These are phyloP conservation scores for Tridacna gigas DNA, from an alignment of 2,888 invertebrate genomes.

Conservation along the genomic window DNA sequence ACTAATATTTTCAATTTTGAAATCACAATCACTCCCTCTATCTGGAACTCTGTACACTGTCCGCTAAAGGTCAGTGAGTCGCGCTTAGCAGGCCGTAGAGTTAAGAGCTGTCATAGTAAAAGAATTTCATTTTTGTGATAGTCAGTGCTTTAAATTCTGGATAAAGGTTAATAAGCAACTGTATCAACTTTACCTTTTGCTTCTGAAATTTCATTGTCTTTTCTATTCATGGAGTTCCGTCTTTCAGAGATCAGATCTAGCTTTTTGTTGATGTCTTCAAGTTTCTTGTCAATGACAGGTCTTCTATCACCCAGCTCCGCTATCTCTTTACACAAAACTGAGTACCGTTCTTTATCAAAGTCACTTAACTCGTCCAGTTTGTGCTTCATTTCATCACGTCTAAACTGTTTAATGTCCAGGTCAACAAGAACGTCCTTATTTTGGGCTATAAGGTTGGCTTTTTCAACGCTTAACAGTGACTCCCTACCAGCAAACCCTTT, in stretches of 20 bases:
- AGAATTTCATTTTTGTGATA: too few relatives aligned
- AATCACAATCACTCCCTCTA: too few relatives aligned
- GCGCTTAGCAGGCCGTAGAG: too few relatives aligned
- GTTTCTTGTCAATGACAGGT: constrained; percentile 69
- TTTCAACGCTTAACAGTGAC: constrained; percentile 67
- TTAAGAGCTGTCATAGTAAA: too few relatives aligned
- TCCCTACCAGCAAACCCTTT: constrained; percentile 71
- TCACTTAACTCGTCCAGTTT: constrained; percentile 44
- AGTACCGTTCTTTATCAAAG: constrained; percentile 60
- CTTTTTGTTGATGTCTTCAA: constrained; percentile 74
- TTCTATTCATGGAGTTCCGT: constrained; percentile 58
- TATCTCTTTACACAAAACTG: constrained; percentile 65
- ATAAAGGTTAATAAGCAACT: background rate
- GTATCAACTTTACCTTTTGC: constrained; percentile 47
- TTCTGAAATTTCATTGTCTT: constrained; percentile 63
- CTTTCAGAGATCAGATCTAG: constrained; percentile 70
- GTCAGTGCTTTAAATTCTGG: background rate
- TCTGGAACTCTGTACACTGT: too few relatives aligned
- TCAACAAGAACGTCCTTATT: constrained; percentile 75
- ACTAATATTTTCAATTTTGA: too few relatives aligned
- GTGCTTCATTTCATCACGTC: constrained; percentile 63
- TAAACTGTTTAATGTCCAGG: constrained; percentile 74
- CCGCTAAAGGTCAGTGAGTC: too few relatives aligned
- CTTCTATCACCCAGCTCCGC: constrained; percentile 66
- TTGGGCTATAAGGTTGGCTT: constrained; percentile 64